Base-by-base conservation (phyloP, 2,797 vertebrate genomes). In the Fistularia tabacaria region DNA sequence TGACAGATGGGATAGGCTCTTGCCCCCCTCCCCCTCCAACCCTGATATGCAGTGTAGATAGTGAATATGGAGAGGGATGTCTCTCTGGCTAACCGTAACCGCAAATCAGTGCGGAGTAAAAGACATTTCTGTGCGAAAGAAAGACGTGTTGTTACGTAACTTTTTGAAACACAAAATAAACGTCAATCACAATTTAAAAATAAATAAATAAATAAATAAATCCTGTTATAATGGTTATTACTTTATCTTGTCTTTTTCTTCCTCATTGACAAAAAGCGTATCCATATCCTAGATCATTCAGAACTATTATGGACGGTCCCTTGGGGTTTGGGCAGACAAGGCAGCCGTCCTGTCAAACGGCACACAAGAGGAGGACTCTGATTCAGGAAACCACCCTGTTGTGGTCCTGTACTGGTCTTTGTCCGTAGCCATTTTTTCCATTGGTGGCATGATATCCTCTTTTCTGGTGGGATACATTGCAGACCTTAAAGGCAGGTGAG, bases 401-500 rank as follows among this genome's bases (percentile, higher is more conserved):
- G 78, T 98, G 45, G 79, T 90, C 73, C 92, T 95, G 88, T 91
- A 95, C 61, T 98, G 95, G 95, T 95, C 97, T 1, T 63, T 99
- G 49, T 99, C 97, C 0, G 97, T 99, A 60, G 88, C 97, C 0
- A 87, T 92, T 77, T 99, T 99, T 50, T 92, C 95, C 49, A 9
- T 99, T 0, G 96, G 97, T 0, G 97, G 96, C 15, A 89, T 99
- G 91, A 6, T 96, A 11, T 96, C 96, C 1, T 99, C 97, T 14
- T 98, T 99, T 85, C 85, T 97, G 14, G 95, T 97, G 72, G 95
- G 95, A 46, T 94, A 89, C 85, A 85, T 97, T 14, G 94, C 93
- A 2, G 92, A 99, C 85, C 76, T 81, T 56, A 90, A 85, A 61
- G 94, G 95, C 60, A 97, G 97, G 97, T 96, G 59, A 82, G 81